Evolutionary conservation across 2,888 invertebrate genomes (phyloP).

Genomic region (Drosophila pegasa): DNA sequence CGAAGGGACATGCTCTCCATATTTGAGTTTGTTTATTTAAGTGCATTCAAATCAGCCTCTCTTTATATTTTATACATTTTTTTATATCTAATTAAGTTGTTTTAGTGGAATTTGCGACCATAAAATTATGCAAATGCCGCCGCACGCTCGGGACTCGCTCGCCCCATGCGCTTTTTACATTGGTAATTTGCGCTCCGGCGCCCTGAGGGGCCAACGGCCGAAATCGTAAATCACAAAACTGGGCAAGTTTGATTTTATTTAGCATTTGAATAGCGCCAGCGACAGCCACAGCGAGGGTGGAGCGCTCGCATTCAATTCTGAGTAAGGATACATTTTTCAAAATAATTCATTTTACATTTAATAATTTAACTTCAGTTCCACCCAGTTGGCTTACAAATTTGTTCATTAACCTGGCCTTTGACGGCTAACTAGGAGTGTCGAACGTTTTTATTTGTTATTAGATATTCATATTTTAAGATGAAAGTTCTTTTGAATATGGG

Average conservation of each 20-base stretch:
- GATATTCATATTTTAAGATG: neutral
- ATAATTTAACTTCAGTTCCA: neutral
- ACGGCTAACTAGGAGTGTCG: neutral
- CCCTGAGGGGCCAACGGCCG: constrained; percentile 38
- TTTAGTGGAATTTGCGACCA: constrained; percentile 74
- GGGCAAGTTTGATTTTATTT: constrained; percentile 44
- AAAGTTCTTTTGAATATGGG: too few relatives aligned
- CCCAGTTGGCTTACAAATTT: constrained; percentile 5
- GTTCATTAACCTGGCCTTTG: neutral
- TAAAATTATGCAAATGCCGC: constrained; percentile 75
- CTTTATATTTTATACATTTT: constrained; percentile 21
- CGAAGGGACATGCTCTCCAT: constrained; percentile 68
- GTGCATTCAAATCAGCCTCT: constrained; percentile 68
- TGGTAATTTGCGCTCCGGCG: constrained; percentile 62
- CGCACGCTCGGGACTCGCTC: constrained; percentile 31
- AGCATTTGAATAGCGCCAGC: constrained; percentile 9
- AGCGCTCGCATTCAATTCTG: neutral
- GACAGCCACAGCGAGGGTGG: constrained; percentile 32
- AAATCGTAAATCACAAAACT: constrained; percentile 64
- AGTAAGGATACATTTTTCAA: constrained; percentile 4
- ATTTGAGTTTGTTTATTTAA: constrained; percentile 70
- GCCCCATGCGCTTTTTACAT: constrained; percentile 53
- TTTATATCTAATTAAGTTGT: constrained; percentile 74
- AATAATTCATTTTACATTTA: neutral
- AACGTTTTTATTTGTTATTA: neutral